Base-by-base conservation (phyloP, 2,888 invertebrate species). In the Lamellibrachia columna region DNA sequence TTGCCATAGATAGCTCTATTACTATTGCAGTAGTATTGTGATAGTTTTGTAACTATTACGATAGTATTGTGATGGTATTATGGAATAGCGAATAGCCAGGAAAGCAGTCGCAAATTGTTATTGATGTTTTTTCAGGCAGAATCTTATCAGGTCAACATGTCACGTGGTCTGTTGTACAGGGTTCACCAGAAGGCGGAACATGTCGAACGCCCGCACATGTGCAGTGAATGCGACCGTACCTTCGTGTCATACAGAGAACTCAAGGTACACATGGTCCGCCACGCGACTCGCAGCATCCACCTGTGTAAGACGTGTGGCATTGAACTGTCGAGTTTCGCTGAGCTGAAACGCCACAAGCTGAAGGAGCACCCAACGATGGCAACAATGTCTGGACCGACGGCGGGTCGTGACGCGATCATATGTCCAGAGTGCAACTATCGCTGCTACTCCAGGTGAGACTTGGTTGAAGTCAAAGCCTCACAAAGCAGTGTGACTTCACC, bases 191-290 rank as follows among this genome's bases (percentile, higher is more conserved):
- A 90, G 75, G 28, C 90, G 91, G 93, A 94, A 91, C 94, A 94
- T 90, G 75, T 52, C 6, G 93, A 93, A 52, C 93, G 93, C 91
- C 92, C 93, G 90, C 94, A 94, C 92, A 90, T 93, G 55, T 94
- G 94, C 92, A 93, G 91, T 15, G 94, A 94, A 91, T 94, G 94
- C 58, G 93, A 93, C 91, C 92, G 92, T 53, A 92, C 93, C n/a
- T 94, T 94, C 75, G 55, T 53, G 52, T 93, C 92, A 58, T 94
- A 93, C 92, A 93, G 93, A 11, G 93, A 94, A 92, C 93, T 94
- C 55, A 92, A 93, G 75, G 93, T 93, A 28, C 94, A 94, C 93
- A 93, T 94, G 94, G 94, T 91, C 3, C 93, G 93, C 52, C 94
- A 94, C 91, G 94, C 94, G n/a, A 93, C 93, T 0, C 91, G 92